Percentiles rank a stretch among this genome's conserved stretches.
These are phyloP conservation scores for Stomorhina lunata DNA, from an alignment of 2,888 invertebrate species.

Conservation along the genomic window DNA sequence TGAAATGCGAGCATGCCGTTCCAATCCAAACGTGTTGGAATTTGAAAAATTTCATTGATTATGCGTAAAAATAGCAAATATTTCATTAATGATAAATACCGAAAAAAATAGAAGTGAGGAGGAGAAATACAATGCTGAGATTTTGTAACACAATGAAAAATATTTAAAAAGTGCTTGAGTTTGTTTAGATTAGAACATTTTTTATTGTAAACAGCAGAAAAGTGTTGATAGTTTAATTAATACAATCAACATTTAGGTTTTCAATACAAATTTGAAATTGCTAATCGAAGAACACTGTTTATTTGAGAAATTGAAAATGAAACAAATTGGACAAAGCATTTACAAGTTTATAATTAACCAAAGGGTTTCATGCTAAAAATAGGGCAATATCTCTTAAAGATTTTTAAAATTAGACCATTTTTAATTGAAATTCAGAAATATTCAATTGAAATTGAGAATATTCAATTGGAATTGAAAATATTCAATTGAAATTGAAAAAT, in stretches of 20 bases:
- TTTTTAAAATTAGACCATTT: too few relatives aligned
- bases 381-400: too few relatives aligned
- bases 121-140: neutral
- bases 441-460: too few relatives aligned
- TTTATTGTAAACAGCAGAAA: neutral
- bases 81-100: neutral
- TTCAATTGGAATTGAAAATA: too few relatives aligned
- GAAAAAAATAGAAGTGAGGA: neutral
- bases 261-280: constrained; percentile 4
- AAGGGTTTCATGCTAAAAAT: too few relatives aligned
- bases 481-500: too few relatives aligned
- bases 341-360: too few relatives aligned
- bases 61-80: constrained; percentile 44
- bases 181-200: constrained; percentile 4
- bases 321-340: too few relatives aligned
- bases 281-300: neutral
- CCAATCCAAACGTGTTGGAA: constrained; percentile 46
- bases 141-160: neutral
- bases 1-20: neutral
- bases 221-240: neutral
- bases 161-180: neutral
- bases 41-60: constrained; percentile 51
- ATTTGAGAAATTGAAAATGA: neutral
- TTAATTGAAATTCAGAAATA: too few relatives aligned
- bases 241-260: neutral